These are phyloP conservation scores for Zelostemma sp. DNA, from an alignment of 1,140 invertebrate species.

Conservation along the genomic window DNA sequence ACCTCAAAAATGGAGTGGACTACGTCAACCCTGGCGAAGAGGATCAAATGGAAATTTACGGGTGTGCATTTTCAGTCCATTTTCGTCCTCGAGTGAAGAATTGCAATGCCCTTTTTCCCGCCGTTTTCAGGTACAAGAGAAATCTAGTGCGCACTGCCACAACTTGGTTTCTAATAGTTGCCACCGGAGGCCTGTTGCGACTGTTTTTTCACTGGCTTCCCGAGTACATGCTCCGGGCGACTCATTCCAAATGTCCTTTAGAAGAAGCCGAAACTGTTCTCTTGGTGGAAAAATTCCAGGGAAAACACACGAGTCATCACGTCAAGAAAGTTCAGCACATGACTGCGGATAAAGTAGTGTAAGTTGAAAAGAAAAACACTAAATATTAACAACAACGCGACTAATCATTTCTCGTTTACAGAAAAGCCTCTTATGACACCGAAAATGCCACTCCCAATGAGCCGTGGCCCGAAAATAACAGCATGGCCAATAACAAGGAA, in stretches of 20 bases:
- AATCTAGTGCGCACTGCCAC: conserved; percentile 65
- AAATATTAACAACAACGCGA: too few relatives aligned
- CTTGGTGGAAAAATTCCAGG: conserved; percentile 73
- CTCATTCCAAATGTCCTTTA: conserved; percentile 72
- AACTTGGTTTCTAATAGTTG: conserved; percentile 74
- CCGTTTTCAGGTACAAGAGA: conserved; percentile 71
- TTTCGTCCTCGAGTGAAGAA: too few relatives aligned
- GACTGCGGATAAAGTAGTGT: conserved; percentile 63
- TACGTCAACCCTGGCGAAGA: conserved; percentile 77
- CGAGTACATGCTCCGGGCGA: conserved; percentile 74
- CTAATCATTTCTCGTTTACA: conserved; percentile 12
- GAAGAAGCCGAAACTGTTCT: conserved; percentile 74
- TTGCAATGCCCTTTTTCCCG: too few relatives aligned
- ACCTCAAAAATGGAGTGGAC: conserved; percentile 67
- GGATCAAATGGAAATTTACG: conserved; percentile 78
- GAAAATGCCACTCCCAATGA: conserved; percentile 57
- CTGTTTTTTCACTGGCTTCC: conserved; percentile 80
- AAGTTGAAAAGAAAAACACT: conserved; percentile 44
- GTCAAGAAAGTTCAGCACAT: conserved; percentile 68
- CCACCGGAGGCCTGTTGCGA: conserved; percentile 74
- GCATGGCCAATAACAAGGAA: conserved; percentile 50
- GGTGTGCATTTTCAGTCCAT: conserved; percentile 48
- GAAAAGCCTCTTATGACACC: conserved; percentile 50
- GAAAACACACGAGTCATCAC: conserved; percentile 71
- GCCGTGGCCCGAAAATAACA: conserved; percentile 54